A percentile compares a stretch with the other conserved stretches of the same genome.
These are phyloP conservation scores for Acanthurus tractus DNA, from an alignment of 2,797 vertebrate species.

Conservation along the genomic window DNA sequence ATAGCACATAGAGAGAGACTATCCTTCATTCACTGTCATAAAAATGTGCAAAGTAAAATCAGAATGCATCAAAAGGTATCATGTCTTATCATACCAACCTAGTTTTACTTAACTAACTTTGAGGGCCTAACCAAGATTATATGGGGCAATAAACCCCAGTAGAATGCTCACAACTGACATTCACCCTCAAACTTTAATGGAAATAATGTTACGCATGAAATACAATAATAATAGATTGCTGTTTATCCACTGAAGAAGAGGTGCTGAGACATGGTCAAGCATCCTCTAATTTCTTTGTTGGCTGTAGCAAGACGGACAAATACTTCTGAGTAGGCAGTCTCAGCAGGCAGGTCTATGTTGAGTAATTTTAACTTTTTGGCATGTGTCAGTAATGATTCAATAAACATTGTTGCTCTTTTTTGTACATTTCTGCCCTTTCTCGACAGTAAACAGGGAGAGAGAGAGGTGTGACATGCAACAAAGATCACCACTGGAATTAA, in stretches of 20 bases:
- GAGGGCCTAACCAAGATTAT: neutral
- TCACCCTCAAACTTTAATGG: neutral
- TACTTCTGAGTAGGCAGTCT: too few relatives aligned
- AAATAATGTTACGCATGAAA: neutral
- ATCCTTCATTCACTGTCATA: neutral
- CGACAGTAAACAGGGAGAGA: too few relatives aligned
- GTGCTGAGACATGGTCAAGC: neutral
- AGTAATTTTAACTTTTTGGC: too few relatives aligned
- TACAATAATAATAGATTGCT: neutral
- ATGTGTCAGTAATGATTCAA: too few relatives aligned
- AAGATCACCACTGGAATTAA: too few relatives aligned
- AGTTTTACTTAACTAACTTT: slow-evolving; percentile 12
- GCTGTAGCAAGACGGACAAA: too few relatives aligned
- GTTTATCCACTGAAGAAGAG: slow-evolving; percentile 1
- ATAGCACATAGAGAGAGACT: slow-evolving; percentile 1
- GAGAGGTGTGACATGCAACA: too few relatives aligned
- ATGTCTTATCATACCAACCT: neutral
- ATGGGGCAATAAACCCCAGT: neutral
- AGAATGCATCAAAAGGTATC: neutral
- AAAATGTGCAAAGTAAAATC: neutral
- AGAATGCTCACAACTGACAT: neutral
- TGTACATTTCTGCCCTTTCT: too few relatives aligned
- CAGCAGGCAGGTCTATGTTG: too few relatives aligned
- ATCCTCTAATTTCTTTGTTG: neutral
- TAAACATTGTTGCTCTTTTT: too few relatives aligned